Evolutionary conservation across 2,113 vertebrate genomes (phyloP), one percentile per base, ranked within the genome.

Genomic region (Marcusenius ussheri): DNA sequence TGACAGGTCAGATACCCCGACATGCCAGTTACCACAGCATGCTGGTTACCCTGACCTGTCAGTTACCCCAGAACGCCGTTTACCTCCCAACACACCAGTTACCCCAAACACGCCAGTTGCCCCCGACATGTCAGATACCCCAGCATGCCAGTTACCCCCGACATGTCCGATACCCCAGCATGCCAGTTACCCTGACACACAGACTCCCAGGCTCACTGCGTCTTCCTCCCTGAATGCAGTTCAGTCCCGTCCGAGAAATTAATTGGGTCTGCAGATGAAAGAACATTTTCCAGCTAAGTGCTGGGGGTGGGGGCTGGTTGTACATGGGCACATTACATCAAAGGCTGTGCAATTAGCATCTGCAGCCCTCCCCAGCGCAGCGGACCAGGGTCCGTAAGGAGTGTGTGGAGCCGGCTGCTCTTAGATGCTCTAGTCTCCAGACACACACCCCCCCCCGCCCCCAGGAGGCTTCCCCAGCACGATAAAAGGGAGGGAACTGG

Each of bases 221-320:
- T 87, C 50, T 56, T 56, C 42, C n/a, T 87, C 1, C 9, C 77
- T 89, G 88, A 93, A 93, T 93, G 88, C 93, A 93, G 92, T 91
- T 90, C 74, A 74, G 88, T 91, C 92, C 90, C 46, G 31, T 49
- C 7, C 74, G 74, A 90, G 89, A 92, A 93, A 93, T 92, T 89
- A 93, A 94, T 93, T 92, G 93, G 91, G 90, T 93, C 90, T 90
- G 90, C 90, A 93, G 92, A 91, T 91, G 92, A 94, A 94, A 93
- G 93, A 93, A 87, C 90, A 47, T 24, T 90, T 90, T 88, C 92
- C 93, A 93, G 92, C 93, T 91, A 90, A 92, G 90, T 83, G 92
- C 56, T 93, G 92, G 84, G 8, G 85, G 7, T 49, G 88, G 90
- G 91, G 93, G 91, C 90, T 89, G 91, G 91, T 93, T 88, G 91